A percentile compares a stretch with the other conserved stretches of the same genome.
These are phyloP conservation scores for Melipona quadrifasciata DNA, from an alignment of 1,140 invertebrate genomes.

Conservation along the genomic window DNA sequence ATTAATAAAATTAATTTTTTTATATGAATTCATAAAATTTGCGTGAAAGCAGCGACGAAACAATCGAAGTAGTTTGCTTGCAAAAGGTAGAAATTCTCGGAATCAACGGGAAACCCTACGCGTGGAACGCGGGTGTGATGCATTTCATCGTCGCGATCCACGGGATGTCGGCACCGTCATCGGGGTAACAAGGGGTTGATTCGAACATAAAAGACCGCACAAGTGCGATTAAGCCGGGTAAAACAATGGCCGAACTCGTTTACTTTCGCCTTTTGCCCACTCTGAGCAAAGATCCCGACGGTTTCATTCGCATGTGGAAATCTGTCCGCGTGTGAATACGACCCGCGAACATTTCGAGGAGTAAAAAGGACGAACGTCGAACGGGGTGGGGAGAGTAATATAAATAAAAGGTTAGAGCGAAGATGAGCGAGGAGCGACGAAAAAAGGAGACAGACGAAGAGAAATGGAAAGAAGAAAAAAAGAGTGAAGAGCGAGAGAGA, in stretches of 20 bases:
- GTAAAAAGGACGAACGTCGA: not conserved
- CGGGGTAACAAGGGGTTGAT: conserved; percentile 25
- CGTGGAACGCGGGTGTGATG: no score
- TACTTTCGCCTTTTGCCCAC: conserved; percentile 21
- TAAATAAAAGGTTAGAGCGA: conserved; percentile 39
- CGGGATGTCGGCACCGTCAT: conserved; percentile 5
- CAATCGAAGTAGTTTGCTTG: no score
- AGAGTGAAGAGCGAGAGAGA: not conserved
- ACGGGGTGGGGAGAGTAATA: conserved; percentile 20
- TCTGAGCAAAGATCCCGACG: conserved; percentile 8
- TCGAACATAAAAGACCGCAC: conserved; percentile 26
- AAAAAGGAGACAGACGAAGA: not conserved
- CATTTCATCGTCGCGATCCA: not conserved
- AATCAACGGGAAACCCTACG: no score
- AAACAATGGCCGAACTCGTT: conserved; percentile 26
- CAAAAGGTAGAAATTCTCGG: no score
- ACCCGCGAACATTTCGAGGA: not conserved
- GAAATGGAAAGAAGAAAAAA: not conserved
- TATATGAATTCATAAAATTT: no score
- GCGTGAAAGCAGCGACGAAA: no score
- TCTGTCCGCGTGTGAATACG: not conserved
- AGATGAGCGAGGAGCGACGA: no score
- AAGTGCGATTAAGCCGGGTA: conserved; percentile 23
- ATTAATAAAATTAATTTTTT: no score
- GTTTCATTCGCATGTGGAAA: conserved; percentile 14